Conservation (phyloP, 2,888 invertebrate species). For the Nycteola revayana region DNA sequence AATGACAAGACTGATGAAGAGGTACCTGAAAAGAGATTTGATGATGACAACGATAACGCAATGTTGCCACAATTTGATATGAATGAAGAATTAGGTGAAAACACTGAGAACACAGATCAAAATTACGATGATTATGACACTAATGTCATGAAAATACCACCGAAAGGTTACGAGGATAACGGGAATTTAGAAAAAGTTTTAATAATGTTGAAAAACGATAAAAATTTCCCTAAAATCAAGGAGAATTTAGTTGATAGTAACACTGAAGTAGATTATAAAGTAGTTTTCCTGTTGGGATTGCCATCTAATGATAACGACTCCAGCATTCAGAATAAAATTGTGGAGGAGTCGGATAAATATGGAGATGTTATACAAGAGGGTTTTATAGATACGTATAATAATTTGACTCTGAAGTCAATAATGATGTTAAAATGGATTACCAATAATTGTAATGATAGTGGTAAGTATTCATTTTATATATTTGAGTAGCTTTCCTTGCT, state of each 20-base stretch:
- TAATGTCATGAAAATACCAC: conserved; percentile 75
- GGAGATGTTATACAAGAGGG: conserved; percentile 92
- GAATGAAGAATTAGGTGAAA: conserved; percentile 61
- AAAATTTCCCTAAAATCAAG: conserved; percentile 40
- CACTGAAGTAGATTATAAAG: conserved; percentile 52
- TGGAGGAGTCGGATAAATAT: conserved; percentile 84
- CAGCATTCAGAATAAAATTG: conserved; percentile 83
- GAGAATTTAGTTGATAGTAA: conserved; percentile 28
- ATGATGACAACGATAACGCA: conserved; percentile 47
- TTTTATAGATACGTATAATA: conserved; percentile 92
- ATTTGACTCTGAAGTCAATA: conserved; percentile 92
- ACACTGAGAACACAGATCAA: conserved; percentile 42
- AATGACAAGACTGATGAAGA: conserved; percentile 46
- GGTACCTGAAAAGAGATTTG: conserved; percentile 57
- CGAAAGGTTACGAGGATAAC: conserved; percentile 56
- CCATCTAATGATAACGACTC: conserved; percentile 80
- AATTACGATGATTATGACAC: conserved; percentile 59
- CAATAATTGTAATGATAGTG: conserved; percentile 83
- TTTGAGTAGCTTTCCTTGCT: too few species aligned
- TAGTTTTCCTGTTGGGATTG: conserved; percentile 83
- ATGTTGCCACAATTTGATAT: conserved; percentile 69
- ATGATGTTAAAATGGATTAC: conserved; percentile 92
- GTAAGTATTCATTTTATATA: conserved; percentile 54
- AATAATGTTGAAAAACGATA: conserved; percentile 44
- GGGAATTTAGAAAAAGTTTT: conserved; percentile 54